These are phyloP conservation scores for Subacronicta megacephala DNA, from an alignment of 2,888 invertebrate species.

Conservation along the genomic window DNA sequence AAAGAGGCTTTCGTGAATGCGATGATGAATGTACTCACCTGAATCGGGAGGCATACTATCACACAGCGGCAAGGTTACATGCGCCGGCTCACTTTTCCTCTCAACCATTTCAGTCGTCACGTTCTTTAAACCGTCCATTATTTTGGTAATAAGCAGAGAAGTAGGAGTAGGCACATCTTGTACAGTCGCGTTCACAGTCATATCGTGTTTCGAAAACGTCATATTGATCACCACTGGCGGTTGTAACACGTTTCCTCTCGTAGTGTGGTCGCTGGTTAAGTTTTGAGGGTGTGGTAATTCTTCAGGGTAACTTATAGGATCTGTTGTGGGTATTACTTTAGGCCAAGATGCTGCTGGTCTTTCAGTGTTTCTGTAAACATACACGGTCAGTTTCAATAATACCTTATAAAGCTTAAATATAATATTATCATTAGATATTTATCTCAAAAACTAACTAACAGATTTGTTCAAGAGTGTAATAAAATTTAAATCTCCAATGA, in stretches of 20 bases:
- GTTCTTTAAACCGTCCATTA: constrained; percentile 73
- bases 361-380: constrained; percentile 69
- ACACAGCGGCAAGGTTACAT: constrained; percentile 81
- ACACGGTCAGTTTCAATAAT: too few species aligned
- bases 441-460: too few species aligned
- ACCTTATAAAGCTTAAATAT: too few species aligned
- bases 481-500: too few species aligned
- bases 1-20: too few species aligned
- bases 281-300: constrained; percentile 41
- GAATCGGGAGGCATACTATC: constrained; percentile 91
- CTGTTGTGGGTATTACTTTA: constrained; percentile 57
- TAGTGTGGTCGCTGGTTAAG: constrained; percentile 36
- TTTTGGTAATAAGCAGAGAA: constrained; percentile 70
- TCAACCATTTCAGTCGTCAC: constrained; percentile 70
- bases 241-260: background rate
- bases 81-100: constrained; percentile 66
- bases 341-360: constrained; percentile 65
- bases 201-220: constrained; percentile 39
- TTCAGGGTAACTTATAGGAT: constrained; percentile 48
- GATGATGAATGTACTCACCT: constrained; percentile 85
- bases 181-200: constrained; percentile 55
- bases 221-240: constrained; percentile 12
- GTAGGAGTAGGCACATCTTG: constrained; percentile 50
- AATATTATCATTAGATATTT: too few species aligned
- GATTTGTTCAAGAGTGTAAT: too few species aligned